phyloP scores from a whole-genome alignment of 37 sponge, comb jelly and placozoan genomes.

The Halichondria panicea region DNA sequence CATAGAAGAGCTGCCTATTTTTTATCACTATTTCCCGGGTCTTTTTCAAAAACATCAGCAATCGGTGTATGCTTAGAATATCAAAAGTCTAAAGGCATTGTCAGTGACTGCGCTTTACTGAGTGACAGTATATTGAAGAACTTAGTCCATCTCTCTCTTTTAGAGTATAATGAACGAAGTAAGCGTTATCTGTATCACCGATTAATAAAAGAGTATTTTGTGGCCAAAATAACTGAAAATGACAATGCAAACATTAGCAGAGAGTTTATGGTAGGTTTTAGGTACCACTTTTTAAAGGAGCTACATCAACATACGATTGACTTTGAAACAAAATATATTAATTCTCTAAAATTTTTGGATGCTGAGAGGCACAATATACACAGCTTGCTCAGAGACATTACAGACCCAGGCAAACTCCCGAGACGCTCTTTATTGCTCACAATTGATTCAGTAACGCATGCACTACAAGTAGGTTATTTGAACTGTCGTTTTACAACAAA shows the following conservation, averaged over 20 bases:
- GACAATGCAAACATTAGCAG: no score
- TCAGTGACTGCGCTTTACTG: no score
- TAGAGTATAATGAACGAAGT: neutral
- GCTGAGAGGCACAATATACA: conserved; percentile 32
- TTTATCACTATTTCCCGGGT: conserved; percentile 33
- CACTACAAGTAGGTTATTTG: neutral
- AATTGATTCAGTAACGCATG: neutral
- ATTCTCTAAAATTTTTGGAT: neutral
- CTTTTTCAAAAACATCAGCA: conserved; percentile 17
- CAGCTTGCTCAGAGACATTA: neutral
- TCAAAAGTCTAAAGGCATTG: neutral
- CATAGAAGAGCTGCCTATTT: conserved; percentile 3
- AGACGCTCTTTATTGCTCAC: neutral
- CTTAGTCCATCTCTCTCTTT: conserved; percentile 19
- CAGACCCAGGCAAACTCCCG: neutral
- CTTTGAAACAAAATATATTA: conserved; percentile 4
- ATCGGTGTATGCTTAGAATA: conserved; percentile 7
- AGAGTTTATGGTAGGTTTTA: neutral
- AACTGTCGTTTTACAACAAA: neutral
- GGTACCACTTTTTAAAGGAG: neutral
- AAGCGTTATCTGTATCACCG: conserved; percentile 32
- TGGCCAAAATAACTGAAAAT: no score
- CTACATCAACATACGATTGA: neutral
- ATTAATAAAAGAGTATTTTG: conserved; percentile 25
- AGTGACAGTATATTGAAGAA: no score